Percentiles rank a stretch among this genome's conserved stretches.
Evolutionary conservation across 2,113 vertebrate species (phyloP).

Genomic region (Cisticola juncidis): DNA sequence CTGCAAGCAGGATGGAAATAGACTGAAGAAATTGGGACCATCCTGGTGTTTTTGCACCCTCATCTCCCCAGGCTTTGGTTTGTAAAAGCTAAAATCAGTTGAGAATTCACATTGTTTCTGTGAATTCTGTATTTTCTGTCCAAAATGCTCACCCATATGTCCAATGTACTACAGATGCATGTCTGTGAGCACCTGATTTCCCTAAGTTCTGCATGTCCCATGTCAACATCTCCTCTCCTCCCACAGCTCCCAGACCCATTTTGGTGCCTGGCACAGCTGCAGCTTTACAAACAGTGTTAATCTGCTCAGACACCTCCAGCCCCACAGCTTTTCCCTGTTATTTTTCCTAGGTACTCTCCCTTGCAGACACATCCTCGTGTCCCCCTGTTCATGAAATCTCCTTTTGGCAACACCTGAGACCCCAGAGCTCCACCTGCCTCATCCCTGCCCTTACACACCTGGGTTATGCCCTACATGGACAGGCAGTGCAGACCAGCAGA

Average conservation of each 20-base stretch:
- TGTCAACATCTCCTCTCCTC: not conserved
- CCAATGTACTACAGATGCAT: accelerated
- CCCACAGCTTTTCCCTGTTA: not conserved
- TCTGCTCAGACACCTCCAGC: not conserved
- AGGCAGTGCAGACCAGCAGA: not conserved
- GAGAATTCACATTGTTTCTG: not conserved
- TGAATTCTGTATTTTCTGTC: not conserved
- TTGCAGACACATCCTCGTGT: accelerated
- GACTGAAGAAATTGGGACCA: not conserved
- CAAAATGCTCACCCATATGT: not conserved
- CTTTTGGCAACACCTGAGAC: not conserved
- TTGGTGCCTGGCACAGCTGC: not conserved
- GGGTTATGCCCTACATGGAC: not conserved
- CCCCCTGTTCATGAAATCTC: not conserved
- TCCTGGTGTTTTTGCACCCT: not conserved
- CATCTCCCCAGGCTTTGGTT: not conserved
- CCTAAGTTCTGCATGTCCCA: not conserved
- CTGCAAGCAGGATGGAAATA: not conserved
- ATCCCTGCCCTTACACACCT: not conserved
- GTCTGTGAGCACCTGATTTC: not conserved
- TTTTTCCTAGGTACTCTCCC: not conserved
- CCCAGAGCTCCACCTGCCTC: not conserved
- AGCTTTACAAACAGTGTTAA: not conserved
- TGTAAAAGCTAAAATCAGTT: not conserved
- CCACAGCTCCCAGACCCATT: not conserved